A percentile compares a stretch with the other conserved stretches of the same genome.
These are phyloP conservation scores for Gulo gulo DNA, from an alignment of 2,113 vertebrate genomes.

Conservation along the genomic window DNA sequence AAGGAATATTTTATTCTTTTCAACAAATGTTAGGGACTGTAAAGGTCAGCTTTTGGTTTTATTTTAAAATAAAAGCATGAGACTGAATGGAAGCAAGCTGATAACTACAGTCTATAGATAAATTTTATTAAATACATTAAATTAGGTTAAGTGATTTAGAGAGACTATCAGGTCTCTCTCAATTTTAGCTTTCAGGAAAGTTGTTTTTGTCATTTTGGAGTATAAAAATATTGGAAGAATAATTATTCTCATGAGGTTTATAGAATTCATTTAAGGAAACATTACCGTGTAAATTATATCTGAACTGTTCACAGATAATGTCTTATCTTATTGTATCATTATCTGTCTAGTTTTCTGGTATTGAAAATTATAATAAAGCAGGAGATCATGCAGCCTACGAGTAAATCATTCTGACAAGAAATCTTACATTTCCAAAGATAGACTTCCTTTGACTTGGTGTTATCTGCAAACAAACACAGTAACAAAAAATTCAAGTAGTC, in stretches of 20 bases:
- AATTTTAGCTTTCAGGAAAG: background rate
- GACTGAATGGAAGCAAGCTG: background rate
- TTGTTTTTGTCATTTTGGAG: background rate
- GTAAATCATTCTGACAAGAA: background rate
- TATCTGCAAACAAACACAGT: background rate
- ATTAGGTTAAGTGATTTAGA: background rate
- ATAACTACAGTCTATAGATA: background rate
- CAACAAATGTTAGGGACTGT: background rate
- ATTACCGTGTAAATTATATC: background rate
- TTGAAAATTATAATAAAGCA: background rate
- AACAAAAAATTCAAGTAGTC: background rate
- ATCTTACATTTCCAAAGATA: background rate
- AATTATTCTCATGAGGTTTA: background rate
- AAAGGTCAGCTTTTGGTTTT: background rate
- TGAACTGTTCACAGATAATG: background rate
- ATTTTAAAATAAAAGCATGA: background rate
- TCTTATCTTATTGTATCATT: background rate
- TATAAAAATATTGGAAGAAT: background rate
- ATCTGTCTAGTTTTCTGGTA: background rate
- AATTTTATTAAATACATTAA: background rate
- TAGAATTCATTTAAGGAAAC: background rate
- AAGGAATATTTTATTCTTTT: background rate
- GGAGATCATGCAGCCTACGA: background rate
- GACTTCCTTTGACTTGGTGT: background rate
- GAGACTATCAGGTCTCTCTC: background rate